Percentiles rank a stretch among this genome's conserved stretches.
phyloP scores from a whole-genome alignment of 2,113 vertebrate genomes.

The Platichthys flesus region DNA sequence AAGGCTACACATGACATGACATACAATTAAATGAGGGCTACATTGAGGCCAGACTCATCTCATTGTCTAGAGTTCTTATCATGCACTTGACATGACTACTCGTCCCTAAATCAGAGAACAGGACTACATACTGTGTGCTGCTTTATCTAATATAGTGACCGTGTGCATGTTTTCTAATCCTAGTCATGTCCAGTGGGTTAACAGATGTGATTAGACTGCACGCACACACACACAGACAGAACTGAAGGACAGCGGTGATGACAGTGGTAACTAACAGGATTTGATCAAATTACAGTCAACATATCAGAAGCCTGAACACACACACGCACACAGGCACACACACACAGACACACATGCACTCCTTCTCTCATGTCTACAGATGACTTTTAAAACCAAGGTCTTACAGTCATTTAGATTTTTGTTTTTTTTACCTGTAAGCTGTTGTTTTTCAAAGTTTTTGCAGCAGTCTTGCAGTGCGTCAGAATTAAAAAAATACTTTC shows the following conservation, averaged over 20 bases:
- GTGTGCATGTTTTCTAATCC: slow-evolving; percentile 1
- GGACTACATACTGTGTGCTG: background rate
- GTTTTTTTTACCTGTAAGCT: background rate
- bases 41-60: background rate
- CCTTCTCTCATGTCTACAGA: background rate
- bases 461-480: background rate
- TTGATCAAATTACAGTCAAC: too few relatives aligned
- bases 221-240: too few relatives aligned
- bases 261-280: too few relatives aligned
- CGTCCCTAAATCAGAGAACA: background rate
- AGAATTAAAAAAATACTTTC: too few relatives aligned
- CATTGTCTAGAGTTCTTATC: background rate
- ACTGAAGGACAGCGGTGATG: too few relatives aligned
- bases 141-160: slow-evolving; percentile 9
- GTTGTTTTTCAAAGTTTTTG: background rate
- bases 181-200: background rate
- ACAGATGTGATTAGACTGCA: background rate
- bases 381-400: background rate
- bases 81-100: background rate
- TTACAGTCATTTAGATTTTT: background rate
- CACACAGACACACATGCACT: background rate
- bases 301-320: too few relatives aligned
- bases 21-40: too few relatives aligned
- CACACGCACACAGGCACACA: background rate
- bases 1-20: too few relatives aligned